phyloP scores from a whole-genome alignment of 2,113 vertebrate species.

The Octodon degus region DNA sequence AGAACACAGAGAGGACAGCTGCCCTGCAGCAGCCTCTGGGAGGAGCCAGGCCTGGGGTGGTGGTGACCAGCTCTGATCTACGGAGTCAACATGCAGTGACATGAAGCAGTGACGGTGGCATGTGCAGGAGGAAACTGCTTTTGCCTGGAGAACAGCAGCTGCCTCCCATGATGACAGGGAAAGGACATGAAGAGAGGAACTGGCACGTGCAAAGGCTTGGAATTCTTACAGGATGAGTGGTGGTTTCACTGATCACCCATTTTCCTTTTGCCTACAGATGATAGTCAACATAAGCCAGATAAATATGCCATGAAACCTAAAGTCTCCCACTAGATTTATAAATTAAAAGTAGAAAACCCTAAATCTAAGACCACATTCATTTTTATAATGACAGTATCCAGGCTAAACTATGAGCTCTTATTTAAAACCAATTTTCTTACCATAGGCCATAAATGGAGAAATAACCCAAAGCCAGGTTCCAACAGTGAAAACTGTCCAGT shows the following conservation, averaged over 20 bases:
- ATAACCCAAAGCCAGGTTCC: slow-evolving; percentile 97
- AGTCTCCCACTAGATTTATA: slow-evolving; percentile 12
- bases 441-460: slow-evolving; percentile 96
- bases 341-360: slow-evolving; percentile 43
- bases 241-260: background rate
- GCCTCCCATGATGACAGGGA: background rate
- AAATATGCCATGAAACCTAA: slow-evolving; percentile 42
- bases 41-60: background rate
- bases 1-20: background rate
- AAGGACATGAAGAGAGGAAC: background rate
- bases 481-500: slow-evolving; percentile 95
- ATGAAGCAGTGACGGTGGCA: background rate
- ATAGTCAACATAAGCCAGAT: slow-evolving; percentile 14
- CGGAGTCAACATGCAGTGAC: background rate
- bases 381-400: slow-evolving; percentile 21
- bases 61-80: background rate
- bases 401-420: slow-evolving; percentile 11
- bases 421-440: slow-evolving; percentile 87
- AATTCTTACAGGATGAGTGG: background rate
- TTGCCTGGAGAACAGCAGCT: background rate
- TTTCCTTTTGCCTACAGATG: slow-evolving; percentile 22
- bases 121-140: background rate
- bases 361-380: slow-evolving; percentile 36
- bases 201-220: background rate
- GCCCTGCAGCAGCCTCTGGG: background rate